A percentile compares a stretch with the other conserved stretches of the same genome.
These are phyloP conservation scores for Spicauda simplicius DNA, from an alignment of 2,888 invertebrate genomes.

Conservation along the genomic window DNA sequence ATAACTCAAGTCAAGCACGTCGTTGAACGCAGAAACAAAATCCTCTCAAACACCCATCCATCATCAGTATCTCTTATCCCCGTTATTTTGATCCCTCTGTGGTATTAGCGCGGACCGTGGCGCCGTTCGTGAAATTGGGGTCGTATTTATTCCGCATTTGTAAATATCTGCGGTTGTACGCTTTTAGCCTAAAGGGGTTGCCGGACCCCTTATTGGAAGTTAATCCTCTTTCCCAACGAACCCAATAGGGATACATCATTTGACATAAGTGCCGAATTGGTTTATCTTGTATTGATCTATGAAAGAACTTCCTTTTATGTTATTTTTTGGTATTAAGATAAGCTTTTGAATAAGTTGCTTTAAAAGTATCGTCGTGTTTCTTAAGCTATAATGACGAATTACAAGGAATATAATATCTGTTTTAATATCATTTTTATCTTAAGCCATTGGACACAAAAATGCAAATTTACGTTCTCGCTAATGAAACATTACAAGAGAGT, in stretches of 20 bases:
- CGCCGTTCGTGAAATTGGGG: constrained; percentile 14
- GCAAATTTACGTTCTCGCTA: constrained; percentile 1
- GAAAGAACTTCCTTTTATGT: neutral
- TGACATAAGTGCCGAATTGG: constrained; percentile 4
- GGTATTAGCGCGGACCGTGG: constrained; percentile 5
- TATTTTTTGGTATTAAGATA: neutral
- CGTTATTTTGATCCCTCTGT: neutral
- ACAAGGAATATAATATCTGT: neutral
- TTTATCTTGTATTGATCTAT: neutral
- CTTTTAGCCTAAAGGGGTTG: constrained; percentile 3
- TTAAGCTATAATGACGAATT: no score
- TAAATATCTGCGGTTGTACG: constrained; percentile 10
- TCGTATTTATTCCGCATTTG: constrained; percentile 23
- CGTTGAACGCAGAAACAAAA: neutral
- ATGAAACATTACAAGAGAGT: neutral
- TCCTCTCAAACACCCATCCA: neutral
- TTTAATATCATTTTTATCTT: neutral
- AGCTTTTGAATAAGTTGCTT: neutral
- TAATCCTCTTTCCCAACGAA: constrained; percentile 27
- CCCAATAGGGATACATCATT: constrained; percentile 18
- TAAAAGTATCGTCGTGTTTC: no score
- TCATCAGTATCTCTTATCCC: constrained; percentile 7
- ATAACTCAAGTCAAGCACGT: neutral
- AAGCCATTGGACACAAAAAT: neutral
- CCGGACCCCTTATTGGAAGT: constrained; percentile 16